Conservation (phyloP, 2,797 vertebrate species). For the Graptemys geographica region DNA sequence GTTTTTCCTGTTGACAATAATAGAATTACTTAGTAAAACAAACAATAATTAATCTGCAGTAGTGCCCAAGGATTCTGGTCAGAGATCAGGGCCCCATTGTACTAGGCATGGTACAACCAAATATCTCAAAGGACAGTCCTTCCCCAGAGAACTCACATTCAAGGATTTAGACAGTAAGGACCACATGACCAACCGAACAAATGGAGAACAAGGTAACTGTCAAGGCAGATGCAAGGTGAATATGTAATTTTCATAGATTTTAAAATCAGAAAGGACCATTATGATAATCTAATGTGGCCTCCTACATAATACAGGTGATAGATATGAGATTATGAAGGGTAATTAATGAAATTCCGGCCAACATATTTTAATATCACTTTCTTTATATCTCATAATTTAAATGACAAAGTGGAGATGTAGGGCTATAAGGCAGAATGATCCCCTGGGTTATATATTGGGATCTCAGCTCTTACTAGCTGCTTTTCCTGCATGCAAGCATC, state of each 20-base stretch:
- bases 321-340: background rate
- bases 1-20: background rate
- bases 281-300: background rate
- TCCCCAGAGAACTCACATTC: background rate
- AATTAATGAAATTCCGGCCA: background rate
- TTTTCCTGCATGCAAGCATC: conserved; percentile 17
- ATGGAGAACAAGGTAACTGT: background rate
- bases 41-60: background rate
- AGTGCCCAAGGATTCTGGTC: background rate
- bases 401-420: background rate
- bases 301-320: background rate
- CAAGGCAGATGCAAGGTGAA: background rate
- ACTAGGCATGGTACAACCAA: background rate
- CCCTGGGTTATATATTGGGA: background rate
- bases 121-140: background rate
- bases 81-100: background rate
- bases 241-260: background rate
- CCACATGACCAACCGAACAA: background rate
- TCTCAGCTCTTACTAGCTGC: conserved; percentile 5
- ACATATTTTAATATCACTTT: background rate
- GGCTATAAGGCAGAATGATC: background rate
- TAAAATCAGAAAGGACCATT: background rate
- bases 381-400: conserved; percentile 5
- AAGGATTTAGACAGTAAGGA: background rate
- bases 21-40: background rate